Evolutionary conservation across 2,888 invertebrate genomes (phyloP).

Genomic region (Xestia sexstrigata): DNA sequence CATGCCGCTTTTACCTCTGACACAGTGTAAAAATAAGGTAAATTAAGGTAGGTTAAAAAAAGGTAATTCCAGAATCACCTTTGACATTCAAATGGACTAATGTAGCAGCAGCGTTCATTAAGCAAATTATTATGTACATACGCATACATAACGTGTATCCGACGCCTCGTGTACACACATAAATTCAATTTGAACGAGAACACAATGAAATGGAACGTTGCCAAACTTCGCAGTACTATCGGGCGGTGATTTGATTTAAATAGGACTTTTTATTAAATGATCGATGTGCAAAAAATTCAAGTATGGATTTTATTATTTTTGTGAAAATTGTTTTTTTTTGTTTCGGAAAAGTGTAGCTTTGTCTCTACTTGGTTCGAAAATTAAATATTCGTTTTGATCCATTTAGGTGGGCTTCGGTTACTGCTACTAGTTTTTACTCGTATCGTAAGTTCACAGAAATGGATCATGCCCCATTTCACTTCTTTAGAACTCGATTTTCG

Average conservation of each 20-base stretch:
- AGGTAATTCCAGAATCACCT: conserved; percentile 20
- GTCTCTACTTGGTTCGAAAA: neutral
- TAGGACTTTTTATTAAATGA: conserved; percentile 18
- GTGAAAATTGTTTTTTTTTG: neutral
- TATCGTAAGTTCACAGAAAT: neutral
- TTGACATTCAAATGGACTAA: conserved; percentile 48
- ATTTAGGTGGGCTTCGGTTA: neutral
- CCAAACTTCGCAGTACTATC: conserved; percentile 39
- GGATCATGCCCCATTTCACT: neutral
- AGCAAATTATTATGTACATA: conserved; percentile 43
- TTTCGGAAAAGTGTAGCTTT: neutral
- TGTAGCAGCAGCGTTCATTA: conserved; percentile 45
- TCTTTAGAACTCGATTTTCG: neutral
- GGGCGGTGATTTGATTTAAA: conserved; percentile 43
- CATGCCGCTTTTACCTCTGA: neutral
- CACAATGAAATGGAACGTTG: conserved; percentile 57
- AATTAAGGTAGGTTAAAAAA: conserved; percentile 10
- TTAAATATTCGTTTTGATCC: neutral
- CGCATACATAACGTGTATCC: conserved; percentile 1
- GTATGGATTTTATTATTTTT: neutral
- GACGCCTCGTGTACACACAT: conserved; percentile 22
- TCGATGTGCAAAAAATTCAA: neutral
- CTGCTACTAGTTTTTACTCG: neutral
- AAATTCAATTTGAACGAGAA: conserved; percentile 55
- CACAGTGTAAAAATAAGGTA: conserved; percentile 8